A percentile compares a stretch with the other conserved stretches of the same genome.
These are phyloP conservation scores for Chionomys nivalis DNA, from an alignment of 2,113 vertebrate species.

Conservation along the genomic window DNA sequence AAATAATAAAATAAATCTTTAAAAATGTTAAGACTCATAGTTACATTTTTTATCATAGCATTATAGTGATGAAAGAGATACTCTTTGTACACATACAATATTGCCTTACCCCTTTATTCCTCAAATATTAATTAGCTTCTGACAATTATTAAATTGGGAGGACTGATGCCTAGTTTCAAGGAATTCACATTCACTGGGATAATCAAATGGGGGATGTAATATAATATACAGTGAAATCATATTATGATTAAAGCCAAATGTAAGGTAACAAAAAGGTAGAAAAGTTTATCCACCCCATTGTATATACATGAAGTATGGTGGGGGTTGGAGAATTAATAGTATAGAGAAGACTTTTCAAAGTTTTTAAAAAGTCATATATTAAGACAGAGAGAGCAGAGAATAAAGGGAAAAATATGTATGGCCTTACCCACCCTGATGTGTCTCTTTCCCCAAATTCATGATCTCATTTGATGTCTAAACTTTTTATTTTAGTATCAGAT, in stretches of 20 bases:
- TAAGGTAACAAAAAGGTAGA: background rate
- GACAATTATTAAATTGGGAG: background rate
- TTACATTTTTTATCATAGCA: background rate
- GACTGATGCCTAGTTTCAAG: background rate
- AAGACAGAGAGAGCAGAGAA: background rate
- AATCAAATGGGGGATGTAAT: background rate
- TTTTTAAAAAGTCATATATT: background rate
- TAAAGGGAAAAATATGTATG: background rate
- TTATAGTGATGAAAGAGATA: slow-evolving; percentile 14
- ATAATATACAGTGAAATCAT: background rate
- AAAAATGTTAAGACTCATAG: background rate
- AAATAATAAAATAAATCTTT: background rate
- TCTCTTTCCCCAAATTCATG: background rate
- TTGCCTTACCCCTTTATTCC: background rate
- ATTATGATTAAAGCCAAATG: background rate
- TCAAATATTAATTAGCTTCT: background rate
- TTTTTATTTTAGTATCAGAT: background rate
- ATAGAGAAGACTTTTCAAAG: background rate
- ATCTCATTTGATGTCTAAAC: background rate
- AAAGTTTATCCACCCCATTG: background rate
- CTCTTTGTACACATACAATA: background rate
- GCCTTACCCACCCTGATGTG: background rate
- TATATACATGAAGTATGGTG: background rate
- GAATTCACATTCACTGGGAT: background rate
- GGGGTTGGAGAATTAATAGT: background rate